Conservation (phyloP, 37 sponge, comb jelly and placozoan species). For the Lycopodina hypogea region DNA sequence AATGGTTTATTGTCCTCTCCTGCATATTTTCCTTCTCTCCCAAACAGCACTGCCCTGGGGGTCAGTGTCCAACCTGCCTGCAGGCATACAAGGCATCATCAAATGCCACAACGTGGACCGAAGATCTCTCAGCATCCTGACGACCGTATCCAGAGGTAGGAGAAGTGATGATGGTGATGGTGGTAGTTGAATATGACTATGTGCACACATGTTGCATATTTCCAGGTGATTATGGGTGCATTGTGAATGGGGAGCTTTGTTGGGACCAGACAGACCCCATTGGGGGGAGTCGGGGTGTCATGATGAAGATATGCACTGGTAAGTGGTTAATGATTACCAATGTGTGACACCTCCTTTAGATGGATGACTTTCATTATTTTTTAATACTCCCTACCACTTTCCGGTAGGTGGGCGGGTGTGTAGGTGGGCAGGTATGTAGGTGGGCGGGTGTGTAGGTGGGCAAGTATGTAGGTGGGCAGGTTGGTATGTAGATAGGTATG, state of each 20-base stretch:
- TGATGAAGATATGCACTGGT: constrained; percentile 52
- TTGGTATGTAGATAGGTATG: too few relatives aligned
- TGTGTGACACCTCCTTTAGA: constrained; percentile 2
- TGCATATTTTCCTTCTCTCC: too few relatives aligned
- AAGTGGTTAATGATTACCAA: constrained; percentile 1
- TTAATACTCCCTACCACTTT: too few relatives aligned
- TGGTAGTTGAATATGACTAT: background rate
- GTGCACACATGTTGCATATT: background rate
- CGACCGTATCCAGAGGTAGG: constrained; percentile 44
- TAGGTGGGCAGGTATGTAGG: too few relatives aligned
- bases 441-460: too few relatives aligned
- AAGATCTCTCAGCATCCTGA: constrained; percentile 34
- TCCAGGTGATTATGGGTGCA: constrained; percentile 4
- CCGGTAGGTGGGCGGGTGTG: too few relatives aligned
- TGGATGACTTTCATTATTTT: too few relatives aligned
- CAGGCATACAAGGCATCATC: constrained; percentile 24
- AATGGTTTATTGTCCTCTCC: too few relatives aligned
- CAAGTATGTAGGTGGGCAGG: too few relatives aligned
- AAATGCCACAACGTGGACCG: constrained; percentile 38
- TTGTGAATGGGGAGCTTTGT: constrained; percentile 35
- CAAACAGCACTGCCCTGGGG: constrained; percentile 64
- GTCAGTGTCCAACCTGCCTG: constrained; percentile 21
- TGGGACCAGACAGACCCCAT: constrained; percentile 9
- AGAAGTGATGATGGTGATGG: background rate
- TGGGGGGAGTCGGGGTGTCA: constrained; percentile 20